phyloP scores from a whole-genome alignment of 2,797 vertebrate genomes.

The Heteromormyrus szaboi region DNA sequence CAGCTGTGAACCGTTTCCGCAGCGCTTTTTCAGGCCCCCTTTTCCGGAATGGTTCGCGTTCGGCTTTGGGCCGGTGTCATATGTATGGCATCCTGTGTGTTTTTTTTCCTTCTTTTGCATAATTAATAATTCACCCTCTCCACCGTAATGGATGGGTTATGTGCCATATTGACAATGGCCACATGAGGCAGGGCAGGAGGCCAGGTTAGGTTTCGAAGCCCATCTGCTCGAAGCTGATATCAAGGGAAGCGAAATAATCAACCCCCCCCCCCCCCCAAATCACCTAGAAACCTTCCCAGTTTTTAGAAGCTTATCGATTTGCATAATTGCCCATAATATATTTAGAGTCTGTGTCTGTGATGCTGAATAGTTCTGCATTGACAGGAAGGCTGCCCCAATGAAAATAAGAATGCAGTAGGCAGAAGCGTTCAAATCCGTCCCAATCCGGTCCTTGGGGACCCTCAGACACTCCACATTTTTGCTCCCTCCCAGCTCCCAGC shows the following conservation, averaged over 20 bases:
- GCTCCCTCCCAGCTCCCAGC: not conserved
- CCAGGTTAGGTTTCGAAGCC: not conserved
- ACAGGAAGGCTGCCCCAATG: not conserved
- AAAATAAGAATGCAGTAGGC: not conserved
- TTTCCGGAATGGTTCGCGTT: not conserved
- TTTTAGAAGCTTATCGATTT: not conserved
- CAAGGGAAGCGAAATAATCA: not conserved
- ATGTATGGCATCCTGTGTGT: not conserved
- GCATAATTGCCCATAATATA: not conserved
- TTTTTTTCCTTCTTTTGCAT: not conserved
- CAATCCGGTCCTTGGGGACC: not conserved
- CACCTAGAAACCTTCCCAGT: not conserved
- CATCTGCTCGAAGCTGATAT: not conserved
- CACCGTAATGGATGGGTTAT: constrained; percentile 5
- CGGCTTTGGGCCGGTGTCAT: not conserved
- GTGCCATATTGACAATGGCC: not conserved
- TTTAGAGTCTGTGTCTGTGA: not conserved
- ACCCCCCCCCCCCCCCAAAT: not conserved
- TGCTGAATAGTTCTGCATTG: not conserved
- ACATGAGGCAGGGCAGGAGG: not conserved
- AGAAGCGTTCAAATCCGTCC: not conserved
- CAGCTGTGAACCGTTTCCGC: not conserved
- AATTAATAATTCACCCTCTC: constrained; percentile 6
- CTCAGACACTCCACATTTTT: not conserved
- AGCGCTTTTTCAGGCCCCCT: not conserved